Percentiles rank a stretch among this genome's conserved stretches.
phyloP scores from a whole-genome alignment of 2,113 vertebrate species.

The Coturnix japonica region DNA sequence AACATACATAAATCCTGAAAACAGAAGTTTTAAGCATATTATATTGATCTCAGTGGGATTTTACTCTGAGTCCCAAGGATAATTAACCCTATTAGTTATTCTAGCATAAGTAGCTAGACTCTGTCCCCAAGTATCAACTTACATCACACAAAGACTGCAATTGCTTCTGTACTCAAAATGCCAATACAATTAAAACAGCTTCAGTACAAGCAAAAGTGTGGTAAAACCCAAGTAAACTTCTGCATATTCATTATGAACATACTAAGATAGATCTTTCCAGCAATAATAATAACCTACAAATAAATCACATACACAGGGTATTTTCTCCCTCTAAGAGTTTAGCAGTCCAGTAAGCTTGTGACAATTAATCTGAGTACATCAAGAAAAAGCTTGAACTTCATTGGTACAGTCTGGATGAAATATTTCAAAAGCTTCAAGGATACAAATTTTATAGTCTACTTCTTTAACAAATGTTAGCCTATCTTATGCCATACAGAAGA shows the following conservation, averaged over 20 bases:
- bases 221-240: neutral
- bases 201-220: neutral
- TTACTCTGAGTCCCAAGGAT: neutral
- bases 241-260: neutral
- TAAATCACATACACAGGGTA: neutral
- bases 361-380: neutral
- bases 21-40: neutral
- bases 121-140: neutral
- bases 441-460: neutral
- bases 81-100: neutral
- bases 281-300: neutral
- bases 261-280: neutral
- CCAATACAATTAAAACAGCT: neutral
- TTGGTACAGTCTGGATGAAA: neutral
- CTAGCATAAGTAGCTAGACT: neutral
- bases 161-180: neutral
- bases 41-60: neutral
- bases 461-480: neutral
- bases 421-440: neutral
- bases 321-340: neutral
- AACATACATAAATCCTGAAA: neutral
- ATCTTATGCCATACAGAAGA: neutral
- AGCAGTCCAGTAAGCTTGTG: too few relatives aligned
- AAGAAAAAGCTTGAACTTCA: neutral
- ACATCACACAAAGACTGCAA: neutral